These are phyloP conservation scores for Incurvaria masculella DNA, from an alignment of 2,888 invertebrate genomes.

Conservation along the genomic window DNA sequence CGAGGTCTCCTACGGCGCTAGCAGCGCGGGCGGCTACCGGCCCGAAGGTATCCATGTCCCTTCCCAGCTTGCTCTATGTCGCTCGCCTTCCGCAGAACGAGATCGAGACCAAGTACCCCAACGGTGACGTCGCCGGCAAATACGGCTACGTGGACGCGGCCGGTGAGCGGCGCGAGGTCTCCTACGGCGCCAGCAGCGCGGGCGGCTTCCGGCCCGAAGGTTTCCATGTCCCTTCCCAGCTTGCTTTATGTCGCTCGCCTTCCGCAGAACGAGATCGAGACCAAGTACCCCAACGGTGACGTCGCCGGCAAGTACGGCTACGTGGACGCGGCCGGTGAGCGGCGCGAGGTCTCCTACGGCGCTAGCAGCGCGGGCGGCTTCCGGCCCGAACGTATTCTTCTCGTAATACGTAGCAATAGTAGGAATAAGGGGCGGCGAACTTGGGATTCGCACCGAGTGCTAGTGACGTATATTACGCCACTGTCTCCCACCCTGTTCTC, in stretches of 20 bases:
- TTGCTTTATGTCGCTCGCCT: no score
- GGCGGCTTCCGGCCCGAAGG: slow-evolving; percentile 82
- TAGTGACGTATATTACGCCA: no score
- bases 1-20: slow-evolving; percentile 84
- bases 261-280: slow-evolving; percentile 88
- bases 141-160: slow-evolving; percentile 84
- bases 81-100: no score
- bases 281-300: slow-evolving; percentile 79
- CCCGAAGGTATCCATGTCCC: no score
- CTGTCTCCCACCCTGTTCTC: no score
- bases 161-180: slow-evolving; percentile 73
- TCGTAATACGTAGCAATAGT: no score
- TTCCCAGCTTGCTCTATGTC: no score
- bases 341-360: slow-evolving; percentile 81
- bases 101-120: slow-evolving; percentile 82
- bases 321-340: slow-evolving; percentile 71
- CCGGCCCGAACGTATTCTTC: slow-evolving; percentile 78
- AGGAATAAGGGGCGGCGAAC: no score
- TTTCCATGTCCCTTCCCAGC: no score
- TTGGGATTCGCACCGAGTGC: no score
- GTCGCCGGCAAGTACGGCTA: slow-evolving; percentile 91
- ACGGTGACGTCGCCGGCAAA: slow-evolving; percentile 83
- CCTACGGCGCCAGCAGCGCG: slow-evolving; percentile 79
- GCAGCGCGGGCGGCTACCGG: slow-evolving; percentile 76
- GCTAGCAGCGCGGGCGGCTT: slow-evolving; percentile 78